Conservation (phyloP, 2,888 invertebrate species). For the Hydrotaea cyrtoneurina region DNA sequence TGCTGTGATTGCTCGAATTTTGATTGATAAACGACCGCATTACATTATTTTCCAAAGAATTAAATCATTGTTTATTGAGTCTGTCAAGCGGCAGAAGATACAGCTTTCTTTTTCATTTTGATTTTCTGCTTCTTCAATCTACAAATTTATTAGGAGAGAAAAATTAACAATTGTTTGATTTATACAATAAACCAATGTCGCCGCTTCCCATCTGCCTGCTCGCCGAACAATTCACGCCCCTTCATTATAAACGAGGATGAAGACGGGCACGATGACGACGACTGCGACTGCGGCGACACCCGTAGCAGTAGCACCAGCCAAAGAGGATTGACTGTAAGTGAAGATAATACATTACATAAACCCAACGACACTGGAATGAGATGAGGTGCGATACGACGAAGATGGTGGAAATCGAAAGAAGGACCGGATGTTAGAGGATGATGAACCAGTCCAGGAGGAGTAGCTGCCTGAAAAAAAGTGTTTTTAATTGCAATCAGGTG, state of each 20-base stretch:
- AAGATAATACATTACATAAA: slow-evolving; percentile 32
- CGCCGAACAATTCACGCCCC: slow-evolving; percentile 1
- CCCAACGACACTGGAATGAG: not conserved
- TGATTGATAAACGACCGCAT: slow-evolving; percentile 37
- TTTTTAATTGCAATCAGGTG: slow-evolving; percentile 52
- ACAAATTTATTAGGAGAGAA: slow-evolving; percentile 18
- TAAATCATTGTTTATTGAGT: slow-evolving; percentile 21
- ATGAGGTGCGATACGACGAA: not conserved
- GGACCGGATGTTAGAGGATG: slow-evolving; percentile 13
- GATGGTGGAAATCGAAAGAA: not conserved
- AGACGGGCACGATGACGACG: not conserved
- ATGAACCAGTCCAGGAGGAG: not conserved
- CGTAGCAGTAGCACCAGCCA: not conserved
- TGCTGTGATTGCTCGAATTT: slow-evolving; percentile 16
- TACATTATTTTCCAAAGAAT: slow-evolving; percentile 28
- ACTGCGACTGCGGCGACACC: not conserved
- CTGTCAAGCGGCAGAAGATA: not conserved
- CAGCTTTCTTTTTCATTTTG: slow-evolving; percentile 22
- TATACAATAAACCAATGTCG: not conserved
- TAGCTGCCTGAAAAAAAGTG: slow-evolving; percentile 9
- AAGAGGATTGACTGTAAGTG: slow-evolving; percentile 30
- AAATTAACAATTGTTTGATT: slow-evolving; percentile 35
- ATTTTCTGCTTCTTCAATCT: slow-evolving; percentile 12
- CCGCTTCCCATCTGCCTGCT: not conserved
- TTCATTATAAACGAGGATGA: slow-evolving; percentile 5